Conservation (phyloP, 1,140 invertebrate species). For the Saccostrea cuccullata region DNA sequence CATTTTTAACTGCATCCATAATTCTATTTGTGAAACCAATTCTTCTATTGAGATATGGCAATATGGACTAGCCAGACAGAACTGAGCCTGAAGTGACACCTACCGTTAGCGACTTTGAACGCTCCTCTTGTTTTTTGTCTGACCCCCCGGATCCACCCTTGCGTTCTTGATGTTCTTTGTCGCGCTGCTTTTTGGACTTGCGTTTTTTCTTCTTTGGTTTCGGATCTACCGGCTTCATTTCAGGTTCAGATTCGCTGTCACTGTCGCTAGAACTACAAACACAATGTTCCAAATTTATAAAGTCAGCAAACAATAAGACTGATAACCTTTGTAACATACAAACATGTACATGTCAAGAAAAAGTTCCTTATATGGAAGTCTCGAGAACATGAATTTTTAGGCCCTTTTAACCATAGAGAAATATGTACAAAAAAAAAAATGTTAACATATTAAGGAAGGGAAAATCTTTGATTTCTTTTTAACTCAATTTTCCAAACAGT, state of each 20-base stretch:
- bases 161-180: conserved; percentile 65
- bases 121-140: conserved; percentile 54
- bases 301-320: too few species aligned
- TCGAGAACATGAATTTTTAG: not conserved
- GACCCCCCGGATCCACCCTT: conserved; percentile 61
- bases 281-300: not conserved
- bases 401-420: not conserved
- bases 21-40: not conserved
- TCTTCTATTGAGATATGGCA: not conserved
- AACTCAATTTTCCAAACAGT: not conserved
- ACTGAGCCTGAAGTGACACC: not conserved
- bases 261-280: conserved; percentile 76
- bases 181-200: conserved; percentile 73
- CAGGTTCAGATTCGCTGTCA: conserved; percentile 77
- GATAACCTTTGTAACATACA: too few species aligned
- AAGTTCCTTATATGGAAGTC: not conserved
- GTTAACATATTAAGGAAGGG: too few species aligned
- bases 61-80: not conserved
- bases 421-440: too few species aligned
- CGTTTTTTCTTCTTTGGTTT: conserved; percentile 74
- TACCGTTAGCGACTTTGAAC: conserved; percentile 55
- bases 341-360: too few species aligned
- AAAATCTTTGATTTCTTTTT: too few species aligned
- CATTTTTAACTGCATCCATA: not conserved
- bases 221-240: conserved; percentile 68